Conservation (phyloP, 2,797 vertebrate genomes). For the Otolemur crassicaudatus region DNA sequence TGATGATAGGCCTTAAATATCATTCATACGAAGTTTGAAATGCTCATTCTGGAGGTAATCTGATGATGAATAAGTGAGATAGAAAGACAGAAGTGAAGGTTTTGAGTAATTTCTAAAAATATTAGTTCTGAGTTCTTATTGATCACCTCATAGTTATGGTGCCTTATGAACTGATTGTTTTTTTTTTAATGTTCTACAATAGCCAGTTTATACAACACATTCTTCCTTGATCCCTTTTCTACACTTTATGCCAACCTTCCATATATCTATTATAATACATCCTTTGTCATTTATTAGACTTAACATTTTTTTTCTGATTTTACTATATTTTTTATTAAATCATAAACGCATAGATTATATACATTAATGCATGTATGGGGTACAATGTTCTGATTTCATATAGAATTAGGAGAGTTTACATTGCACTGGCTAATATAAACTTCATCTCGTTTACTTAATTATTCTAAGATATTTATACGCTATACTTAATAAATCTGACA, state of each 20-base stretch:
- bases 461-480: no score
- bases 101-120: slow-evolving; percentile 31
- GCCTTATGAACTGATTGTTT: background rate
- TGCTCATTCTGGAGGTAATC: background rate
- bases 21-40: slow-evolving; percentile 1
- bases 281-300: background rate
- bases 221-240: background rate
- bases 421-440: no score
- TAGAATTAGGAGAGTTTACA: no score
- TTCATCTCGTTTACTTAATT: no score
- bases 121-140: background rate
- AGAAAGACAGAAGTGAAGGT: background rate
- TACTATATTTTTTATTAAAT: background rate
- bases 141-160: background rate
- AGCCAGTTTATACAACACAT: background rate
- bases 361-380: no score
- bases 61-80: background rate
- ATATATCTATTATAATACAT: background rate
- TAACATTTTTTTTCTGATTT: background rate
- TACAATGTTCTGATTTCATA: no score
- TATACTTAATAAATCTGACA: no score
- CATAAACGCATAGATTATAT: no score
- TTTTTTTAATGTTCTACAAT: background rate
- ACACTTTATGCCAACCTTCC: background rate
- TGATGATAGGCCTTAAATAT: background rate